Percentiles rank a stretch among this genome's conserved stretches.
These are phyloP conservation scores for Xiphydria camelus DNA, from an alignment of 2,888 invertebrate genomes.

Conservation along the genomic window DNA sequence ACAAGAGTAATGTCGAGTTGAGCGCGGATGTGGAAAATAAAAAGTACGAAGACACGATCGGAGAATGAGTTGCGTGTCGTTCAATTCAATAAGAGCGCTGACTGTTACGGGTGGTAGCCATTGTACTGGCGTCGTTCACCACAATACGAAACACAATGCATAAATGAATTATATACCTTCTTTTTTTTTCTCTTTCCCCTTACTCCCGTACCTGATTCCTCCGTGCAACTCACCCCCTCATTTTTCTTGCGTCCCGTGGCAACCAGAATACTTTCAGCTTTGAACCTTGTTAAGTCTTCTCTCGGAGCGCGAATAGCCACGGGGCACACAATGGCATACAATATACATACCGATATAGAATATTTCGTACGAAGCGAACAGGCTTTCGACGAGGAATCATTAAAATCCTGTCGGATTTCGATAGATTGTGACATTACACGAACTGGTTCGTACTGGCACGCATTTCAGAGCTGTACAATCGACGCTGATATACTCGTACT, in stretches of 20 bases:
- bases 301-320: slow-evolving; percentile 10
- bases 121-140: slow-evolving; percentile 13
- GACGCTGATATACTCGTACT: too few species aligned
- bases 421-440: too few species aligned
- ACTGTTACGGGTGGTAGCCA: slow-evolving; percentile 1
- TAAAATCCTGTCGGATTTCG: too few species aligned
- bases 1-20: too few species aligned
- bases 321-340: not conserved
- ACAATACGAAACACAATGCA: too few species aligned
- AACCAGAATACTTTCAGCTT: slow-evolving; percentile 11
- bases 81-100: not conserved
- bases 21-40: slow-evolving; percentile 2
- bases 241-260: not conserved
- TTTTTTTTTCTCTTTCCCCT: not conserved
- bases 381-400: too few species aligned
- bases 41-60: not conserved
- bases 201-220: not conserved
- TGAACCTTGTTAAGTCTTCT: slow-evolving; percentile 33
- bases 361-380: too few species aligned
- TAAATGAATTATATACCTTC: slow-evolving; percentile 21
- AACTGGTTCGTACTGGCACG: too few species aligned
- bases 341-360: too few species aligned
- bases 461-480: too few species aligned
- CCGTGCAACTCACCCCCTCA: not conserved
- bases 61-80: slow-evolving; percentile 1